Percentiles rank a stretch among this genome's conserved stretches.
These are phyloP conservation scores for Parotia lawesii DNA, from an alignment of 2,113 vertebrate genomes.

Conservation along the genomic window DNA sequence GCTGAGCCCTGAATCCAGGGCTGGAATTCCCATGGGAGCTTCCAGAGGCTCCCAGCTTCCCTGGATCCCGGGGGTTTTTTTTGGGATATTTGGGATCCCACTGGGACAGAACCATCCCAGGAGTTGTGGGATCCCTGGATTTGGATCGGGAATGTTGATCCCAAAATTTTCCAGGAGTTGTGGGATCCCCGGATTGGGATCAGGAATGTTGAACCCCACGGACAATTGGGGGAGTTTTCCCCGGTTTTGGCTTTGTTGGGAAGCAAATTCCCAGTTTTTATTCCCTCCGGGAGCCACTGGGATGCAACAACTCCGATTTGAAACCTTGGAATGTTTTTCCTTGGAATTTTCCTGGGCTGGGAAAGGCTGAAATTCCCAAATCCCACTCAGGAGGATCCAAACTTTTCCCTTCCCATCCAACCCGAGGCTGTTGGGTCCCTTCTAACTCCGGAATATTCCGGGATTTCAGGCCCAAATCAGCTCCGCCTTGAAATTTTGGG, in stretches of 20 bases:
- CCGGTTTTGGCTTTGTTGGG: not conserved
- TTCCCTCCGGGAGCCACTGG: accelerated
- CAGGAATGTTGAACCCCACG: not conserved
- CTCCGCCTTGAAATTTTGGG: not conserved
- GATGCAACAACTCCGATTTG: not conserved
- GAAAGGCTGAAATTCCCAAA: not conserved
- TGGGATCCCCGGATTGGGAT: not conserved
- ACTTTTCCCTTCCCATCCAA: not conserved
- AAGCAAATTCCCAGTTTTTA: not conserved
- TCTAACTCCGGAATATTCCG: not conserved
- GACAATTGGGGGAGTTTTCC: not conserved
- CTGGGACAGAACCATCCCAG: not conserved
- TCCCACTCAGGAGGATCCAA: not conserved
- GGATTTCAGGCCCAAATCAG: not conserved
- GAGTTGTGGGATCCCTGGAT: not conserved
- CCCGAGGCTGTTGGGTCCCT: not conserved
- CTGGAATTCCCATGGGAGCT: not conserved
- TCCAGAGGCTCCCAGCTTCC: not conserved
- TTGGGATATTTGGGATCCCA: not conserved
- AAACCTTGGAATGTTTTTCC: not conserved
- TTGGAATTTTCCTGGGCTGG: not conserved
- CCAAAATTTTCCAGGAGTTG: not conserved
- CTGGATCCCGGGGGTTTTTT: not conserved
- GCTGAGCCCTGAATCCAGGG: not conserved
- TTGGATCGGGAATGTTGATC: not conserved